Evolutionary conservation across 2,113 vertebrate species (phyloP), one percentile per base, ranked within the genome.

Genomic region (Dromaius novaehollandiae): DNA sequence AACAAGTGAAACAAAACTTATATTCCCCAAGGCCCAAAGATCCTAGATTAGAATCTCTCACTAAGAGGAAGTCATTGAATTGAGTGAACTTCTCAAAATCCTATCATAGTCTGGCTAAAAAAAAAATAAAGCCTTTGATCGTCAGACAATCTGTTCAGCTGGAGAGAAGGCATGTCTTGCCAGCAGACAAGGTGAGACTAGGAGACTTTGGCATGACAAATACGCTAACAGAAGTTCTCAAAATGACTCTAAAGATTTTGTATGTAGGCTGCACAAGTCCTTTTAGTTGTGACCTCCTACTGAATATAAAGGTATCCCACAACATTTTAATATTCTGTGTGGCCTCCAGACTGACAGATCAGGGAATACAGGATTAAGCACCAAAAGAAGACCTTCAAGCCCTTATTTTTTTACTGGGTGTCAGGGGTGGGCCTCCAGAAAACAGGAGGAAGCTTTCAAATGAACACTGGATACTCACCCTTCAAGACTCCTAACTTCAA

Each of bases 1-100:
- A 65, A 13, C 63, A 81, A 88, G 40, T 68, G 55, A 88, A 95
- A 88, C 42, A 86, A 90, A 94, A 79, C 51, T 91, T 68, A 36
- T 28, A 40, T 64, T 93, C 69, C 69, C 56, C 50, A 84, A 63
- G 51, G 63, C 26, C 58, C 51, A 13, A 0, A 58, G 60, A 81
- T 42, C 18, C 30, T 42, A 53, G 50, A 82, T 86, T 58, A 90
- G 64, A 81, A 82, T 64, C 51, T 92, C 71, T 71, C 82, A 60
- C 50, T 84, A 86, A 88, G 0, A 71, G 56, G 50, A 92, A 92
- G 42, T 44, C 42, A 92, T 50, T 6, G 36, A 88, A 92, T 70
- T 25, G 36, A 74, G 15, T 63, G 73, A 90, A 68, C n/a, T 64
- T 42, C 83, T 88, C 73, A 83, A 91, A 96, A 92, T 78, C 64